Percentiles rank a stretch among this genome's conserved stretches.
Evolutionary conservation across 2,113 vertebrate genomes (phyloP).

Genomic region (Copsychus sechellarum): DNA sequence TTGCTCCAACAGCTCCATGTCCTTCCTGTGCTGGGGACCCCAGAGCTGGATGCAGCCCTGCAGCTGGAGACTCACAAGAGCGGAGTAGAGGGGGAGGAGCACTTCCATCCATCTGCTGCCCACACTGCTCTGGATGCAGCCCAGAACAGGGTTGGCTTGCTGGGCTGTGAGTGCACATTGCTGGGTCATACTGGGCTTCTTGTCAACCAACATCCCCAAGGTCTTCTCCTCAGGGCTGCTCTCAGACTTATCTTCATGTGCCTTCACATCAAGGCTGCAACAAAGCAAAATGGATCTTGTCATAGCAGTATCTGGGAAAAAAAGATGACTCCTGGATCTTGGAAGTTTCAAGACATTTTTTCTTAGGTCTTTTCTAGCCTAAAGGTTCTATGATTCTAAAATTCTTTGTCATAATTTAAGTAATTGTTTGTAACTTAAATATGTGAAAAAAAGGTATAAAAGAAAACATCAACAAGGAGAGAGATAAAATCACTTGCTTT

Average conservation of each 20-base stretch:
- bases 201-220: background rate
- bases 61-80: background rate
- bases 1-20: background rate
- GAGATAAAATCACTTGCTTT: background rate
- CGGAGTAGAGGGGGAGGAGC: background rate
- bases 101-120: background rate
- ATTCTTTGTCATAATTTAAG: background rate
- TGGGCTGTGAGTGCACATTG: background rate
- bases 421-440: background rate
- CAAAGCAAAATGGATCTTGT: background rate
- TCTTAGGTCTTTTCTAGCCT: background rate
- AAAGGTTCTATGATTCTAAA: background rate
- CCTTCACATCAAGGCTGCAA: background rate
- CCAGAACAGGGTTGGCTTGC: background rate
- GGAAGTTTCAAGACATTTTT: background rate
- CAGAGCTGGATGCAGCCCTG: background rate
- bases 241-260: background rate
- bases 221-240: background rate
- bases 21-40: background rate
- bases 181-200: fast-evolving
- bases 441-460: background rate
- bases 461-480: background rate
- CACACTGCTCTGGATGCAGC: background rate
- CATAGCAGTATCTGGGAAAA: background rate
- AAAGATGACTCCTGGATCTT: background rate